phyloP scores from a whole-genome alignment of 2,113 vertebrate genomes.

The Oryzias celebensis region DNA sequence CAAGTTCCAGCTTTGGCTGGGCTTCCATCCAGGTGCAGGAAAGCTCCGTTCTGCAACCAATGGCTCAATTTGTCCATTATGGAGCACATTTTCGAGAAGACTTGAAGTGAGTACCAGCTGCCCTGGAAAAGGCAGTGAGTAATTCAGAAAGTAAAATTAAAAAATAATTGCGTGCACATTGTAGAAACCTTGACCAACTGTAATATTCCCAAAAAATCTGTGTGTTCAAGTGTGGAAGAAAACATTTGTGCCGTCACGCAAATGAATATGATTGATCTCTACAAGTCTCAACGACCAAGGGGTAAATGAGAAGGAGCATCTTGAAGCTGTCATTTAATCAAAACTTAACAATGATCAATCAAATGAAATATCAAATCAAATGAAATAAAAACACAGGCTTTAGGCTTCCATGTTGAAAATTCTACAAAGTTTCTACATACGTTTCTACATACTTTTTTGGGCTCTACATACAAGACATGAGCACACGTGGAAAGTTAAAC shows the following conservation, averaged over 20 bases:
- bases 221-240: neutral
- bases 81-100: slow-evolving; percentile 40
- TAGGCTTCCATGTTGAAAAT: too few relatives aligned
- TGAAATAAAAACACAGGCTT: too few relatives aligned
- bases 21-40: slow-evolving; percentile 56
- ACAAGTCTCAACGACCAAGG: too few relatives aligned
- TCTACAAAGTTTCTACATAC: too few relatives aligned
- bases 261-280: neutral
- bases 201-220: slow-evolving; percentile 4
- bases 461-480: too few relatives aligned
- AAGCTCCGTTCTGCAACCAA: slow-evolving; percentile 34
- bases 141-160: slow-evolving; percentile 36
- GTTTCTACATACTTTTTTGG: too few relatives aligned
- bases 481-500: too few relatives aligned
- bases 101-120: slow-evolving; percentile 50
- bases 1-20: slow-evolving; percentile 58
- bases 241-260: neutral
- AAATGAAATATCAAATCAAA: too few relatives aligned
- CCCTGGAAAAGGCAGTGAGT: slow-evolving; percentile 28
- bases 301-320: too few relatives aligned
- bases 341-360: too few relatives aligned
- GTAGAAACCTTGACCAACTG: slow-evolving; percentile 8
- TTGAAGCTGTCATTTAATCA: too few relatives aligned
- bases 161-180: slow-evolving; percentile 1
- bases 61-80: slow-evolving; percentile 62